Percentiles rank a stretch among this genome's conserved stretches.
Conservation (phyloP, 2,113 vertebrate genomes). For the Gopherus flavomarginatus region DNA sequence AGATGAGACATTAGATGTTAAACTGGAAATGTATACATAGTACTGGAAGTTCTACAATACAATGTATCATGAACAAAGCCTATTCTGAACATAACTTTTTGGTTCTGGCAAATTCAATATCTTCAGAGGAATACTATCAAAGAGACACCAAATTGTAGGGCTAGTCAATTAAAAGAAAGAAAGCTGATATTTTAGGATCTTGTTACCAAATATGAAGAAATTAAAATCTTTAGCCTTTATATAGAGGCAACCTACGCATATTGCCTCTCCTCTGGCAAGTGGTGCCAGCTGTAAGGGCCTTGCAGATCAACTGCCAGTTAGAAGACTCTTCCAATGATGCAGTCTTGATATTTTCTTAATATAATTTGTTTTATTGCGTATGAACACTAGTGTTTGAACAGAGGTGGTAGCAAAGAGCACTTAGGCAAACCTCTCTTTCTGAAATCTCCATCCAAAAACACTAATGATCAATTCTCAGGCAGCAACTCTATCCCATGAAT, state of each 20-base stretch:
- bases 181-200: rapidly evolving
- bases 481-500: not conserved
- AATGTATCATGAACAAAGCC: constrained; percentile 8
- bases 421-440: not conserved
- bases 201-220: not conserved
- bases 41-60: constrained; percentile 28
- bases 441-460: not conserved
- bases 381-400: not conserved
- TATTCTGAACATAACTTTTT: constrained; percentile 16
- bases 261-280: not conserved
- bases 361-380: not conserved
- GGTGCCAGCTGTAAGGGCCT: not conserved
- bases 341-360: not conserved
- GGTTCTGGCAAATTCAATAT: constrained; percentile 6
- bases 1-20: not conserved
- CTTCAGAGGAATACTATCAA: constrained; percentile 22
- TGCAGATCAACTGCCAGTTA: not conserved
- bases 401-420: not conserved
- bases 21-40: constrained; percentile 33
- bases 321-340: not conserved
- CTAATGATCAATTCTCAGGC: not conserved
- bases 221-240: not conserved
- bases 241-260: not conserved
- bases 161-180: rapidly evolving
- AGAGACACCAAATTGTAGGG: not conserved